Conservation (phyloP, 2,113 vertebrate species). For the Cottus gobio region DNA sequence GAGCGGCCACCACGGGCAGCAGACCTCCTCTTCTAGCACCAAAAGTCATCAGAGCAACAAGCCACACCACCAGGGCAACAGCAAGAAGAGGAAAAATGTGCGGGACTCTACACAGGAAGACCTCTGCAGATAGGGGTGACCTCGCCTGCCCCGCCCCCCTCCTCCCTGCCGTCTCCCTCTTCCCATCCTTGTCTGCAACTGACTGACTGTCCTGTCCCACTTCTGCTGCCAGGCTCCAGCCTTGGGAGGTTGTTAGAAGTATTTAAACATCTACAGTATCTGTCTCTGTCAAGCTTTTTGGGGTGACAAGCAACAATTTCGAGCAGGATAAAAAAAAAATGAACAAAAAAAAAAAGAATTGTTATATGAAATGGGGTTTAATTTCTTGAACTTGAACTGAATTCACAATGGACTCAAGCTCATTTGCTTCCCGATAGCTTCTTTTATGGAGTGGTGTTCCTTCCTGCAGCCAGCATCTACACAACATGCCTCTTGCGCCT, state of each 20-base stretch:
- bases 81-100: conserved; percentile 98
- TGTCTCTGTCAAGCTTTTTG: conserved; percentile 53
- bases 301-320: conserved; percentile 65
- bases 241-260: conserved; percentile 68
- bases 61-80: conserved; percentile 90
- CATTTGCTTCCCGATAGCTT: conserved; percentile 69
- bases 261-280: conserved; percentile 53
- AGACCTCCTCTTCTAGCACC: conserved; percentile 86
- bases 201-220: conserved; percentile 60
- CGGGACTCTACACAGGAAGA: conserved; percentile 90
- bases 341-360: conserved; percentile 50
- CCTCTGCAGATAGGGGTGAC: conserved; percentile 92
- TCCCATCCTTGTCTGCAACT: conserved; percentile 57
- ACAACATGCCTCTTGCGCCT: conserved; percentile 63
- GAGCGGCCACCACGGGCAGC: conserved; percentile 89
- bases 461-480: conserved; percentile 63
- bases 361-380: conserved; percentile 53
- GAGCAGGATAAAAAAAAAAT: conserved; percentile 57
- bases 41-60: conserved; percentile 91
- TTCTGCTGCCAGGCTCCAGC: conserved; percentile 69
- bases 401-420: conserved; percentile 67
- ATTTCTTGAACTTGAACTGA: conserved; percentile 72
- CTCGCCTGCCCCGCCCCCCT: neutral
- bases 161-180: neutral
- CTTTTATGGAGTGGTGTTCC: conserved; percentile 61